Evolutionary conservation across 2,888 invertebrate genomes (phyloP).

Genomic region (Archips xylosteana): DNA sequence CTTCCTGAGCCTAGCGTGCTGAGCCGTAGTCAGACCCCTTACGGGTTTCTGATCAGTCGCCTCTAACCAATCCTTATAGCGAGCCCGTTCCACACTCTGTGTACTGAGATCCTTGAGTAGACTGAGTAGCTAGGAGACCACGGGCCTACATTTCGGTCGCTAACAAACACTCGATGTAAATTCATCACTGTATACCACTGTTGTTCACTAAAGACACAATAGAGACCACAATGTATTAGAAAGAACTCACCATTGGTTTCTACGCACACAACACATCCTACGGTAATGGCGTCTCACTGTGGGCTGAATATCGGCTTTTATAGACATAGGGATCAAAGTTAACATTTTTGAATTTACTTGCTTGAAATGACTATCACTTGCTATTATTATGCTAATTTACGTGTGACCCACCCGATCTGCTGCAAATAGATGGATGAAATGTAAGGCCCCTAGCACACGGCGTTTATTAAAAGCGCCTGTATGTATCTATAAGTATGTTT

Average conservation of each 20-base stretch:
- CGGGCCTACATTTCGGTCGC: not conserved
- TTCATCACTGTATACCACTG: not conserved
- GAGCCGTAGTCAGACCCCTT: not conserved
- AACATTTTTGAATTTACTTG: too few species aligned
- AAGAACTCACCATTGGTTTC: not conserved
- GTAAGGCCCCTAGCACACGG: too few species aligned
- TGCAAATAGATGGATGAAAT: too few species aligned
- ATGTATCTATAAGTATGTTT: too few species aligned
- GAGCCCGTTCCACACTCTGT: not conserved
- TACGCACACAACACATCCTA: too few species aligned
- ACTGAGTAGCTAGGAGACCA: not conserved
- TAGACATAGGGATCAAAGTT: too few species aligned
- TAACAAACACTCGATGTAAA: not conserved
- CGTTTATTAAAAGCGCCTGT: too few species aligned
- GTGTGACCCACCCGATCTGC: too few species aligned
- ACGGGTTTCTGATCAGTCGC: not conserved
- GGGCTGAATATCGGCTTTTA: too few species aligned
- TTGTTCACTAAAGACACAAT: not conserved
- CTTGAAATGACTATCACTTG: too few species aligned
- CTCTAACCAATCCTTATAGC: not conserved
- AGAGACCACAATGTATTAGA: not conserved
- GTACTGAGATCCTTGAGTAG: not conserved
- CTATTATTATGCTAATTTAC: too few species aligned
- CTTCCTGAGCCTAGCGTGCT: not conserved
- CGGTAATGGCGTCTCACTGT: too few species aligned